Evolutionary conservation across 2,797 vertebrate species (phyloP), one percentile per base, ranked within the genome.

Genomic region (Eremophila alpestris): DNA sequence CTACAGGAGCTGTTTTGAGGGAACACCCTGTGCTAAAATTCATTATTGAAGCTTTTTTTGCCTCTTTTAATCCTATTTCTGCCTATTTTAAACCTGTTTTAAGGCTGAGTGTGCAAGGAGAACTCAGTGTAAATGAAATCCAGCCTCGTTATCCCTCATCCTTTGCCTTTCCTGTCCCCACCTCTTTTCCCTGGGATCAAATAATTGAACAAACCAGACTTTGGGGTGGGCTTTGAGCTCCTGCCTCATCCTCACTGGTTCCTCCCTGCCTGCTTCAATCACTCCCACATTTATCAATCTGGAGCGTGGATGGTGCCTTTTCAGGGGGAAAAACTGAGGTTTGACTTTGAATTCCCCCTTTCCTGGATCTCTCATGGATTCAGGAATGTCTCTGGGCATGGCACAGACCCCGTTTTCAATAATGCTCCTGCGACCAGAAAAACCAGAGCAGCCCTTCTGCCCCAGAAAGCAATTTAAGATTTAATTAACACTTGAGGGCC

Each of bases 401-500:
- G 40, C 77, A 29, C 34, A 13, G 26, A 45, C 32, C 16, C 83
- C 51, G 45, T 32, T 80, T 59, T 46, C 11, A 0, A 40, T 19
- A 18, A 49, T 27, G 76, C 64, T 93, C 46, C 54, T 27, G 45
- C 29, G 76, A 56, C 79, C 69, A 22, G 29, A 27, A 77, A 90
- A 94, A 80, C 24, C 21, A 77, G 92, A 82, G 60, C 82, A 63
- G 45, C 49, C 54, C 7, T 88, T 93, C 83, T 90, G 83, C 79
- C 83, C 86, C 58, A 68, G 71, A 91, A 93, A 91, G 73, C 58
- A 93, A 77, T 93, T 94, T 41, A n/a, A 81, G 58, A 52, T 93
- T 89, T 90, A 93, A 95, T 94, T 95, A 93, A 93, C 24, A 80
- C 87, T 91, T 81, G 93, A 83, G 80, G 80, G 83, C 73, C 65